These are phyloP conservation scores for Equus quagga DNA, from an alignment of 2,113 vertebrate genomes.

Conservation along the genomic window DNA sequence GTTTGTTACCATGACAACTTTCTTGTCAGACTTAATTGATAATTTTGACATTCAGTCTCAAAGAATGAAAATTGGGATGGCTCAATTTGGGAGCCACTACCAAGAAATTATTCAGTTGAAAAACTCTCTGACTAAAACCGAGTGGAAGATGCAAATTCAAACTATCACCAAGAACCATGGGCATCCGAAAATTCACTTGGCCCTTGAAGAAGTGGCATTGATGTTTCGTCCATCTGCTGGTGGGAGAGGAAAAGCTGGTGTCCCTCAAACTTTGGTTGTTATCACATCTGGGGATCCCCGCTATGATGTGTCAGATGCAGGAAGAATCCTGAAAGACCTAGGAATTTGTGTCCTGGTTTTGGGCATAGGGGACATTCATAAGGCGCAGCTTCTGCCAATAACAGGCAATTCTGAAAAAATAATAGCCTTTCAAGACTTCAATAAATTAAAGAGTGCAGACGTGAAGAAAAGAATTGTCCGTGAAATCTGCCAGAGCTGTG, in stretches of 20 bases:
- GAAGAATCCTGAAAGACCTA: constrained; percentile 65
- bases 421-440: constrained; percentile 70
- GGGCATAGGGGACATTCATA: constrained; percentile 74
- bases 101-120: constrained; percentile 73
- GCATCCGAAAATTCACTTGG: constrained; percentile 7
- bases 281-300: constrained; percentile 70
- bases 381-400: constrained; percentile 77
- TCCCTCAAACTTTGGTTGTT: constrained; percentile 81
- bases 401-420: constrained; percentile 77
- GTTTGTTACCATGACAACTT: constrained; percentile 78
- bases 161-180: constrained; percentile 54
- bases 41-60: constrained; percentile 67
- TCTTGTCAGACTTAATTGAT: constrained; percentile 78
- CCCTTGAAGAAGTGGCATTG: constrained; percentile 62
- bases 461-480: constrained; percentile 81
- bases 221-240: constrained; percentile 67
- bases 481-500: constrained; percentile 75
- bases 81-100: constrained; percentile 77
- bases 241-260: constrained; percentile 75
- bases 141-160: constrained; percentile 70
- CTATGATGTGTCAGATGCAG: constrained; percentile 62
- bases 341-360: constrained; percentile 80
- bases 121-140: neutral
- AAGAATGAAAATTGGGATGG: constrained; percentile 79
- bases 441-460: constrained; percentile 51